A percentile compares a stretch with the other conserved stretches of the same genome.
phyloP scores from a whole-genome alignment of 2,113 vertebrate genomes.

The Erythrolamprus reginae region DNA sequence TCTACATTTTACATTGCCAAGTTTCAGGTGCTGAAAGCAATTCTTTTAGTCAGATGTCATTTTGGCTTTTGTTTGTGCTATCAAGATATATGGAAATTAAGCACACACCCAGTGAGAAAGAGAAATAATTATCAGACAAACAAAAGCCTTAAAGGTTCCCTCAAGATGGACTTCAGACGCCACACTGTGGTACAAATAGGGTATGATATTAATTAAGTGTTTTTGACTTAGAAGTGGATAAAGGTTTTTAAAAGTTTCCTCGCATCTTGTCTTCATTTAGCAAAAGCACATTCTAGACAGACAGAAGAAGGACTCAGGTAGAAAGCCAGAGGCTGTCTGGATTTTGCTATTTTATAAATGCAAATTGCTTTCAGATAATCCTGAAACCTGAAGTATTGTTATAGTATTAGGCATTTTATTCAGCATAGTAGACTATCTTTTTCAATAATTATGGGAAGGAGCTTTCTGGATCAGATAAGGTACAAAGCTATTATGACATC shows the following conservation, averaged over 20 bases:
- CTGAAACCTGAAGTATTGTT: neutral
- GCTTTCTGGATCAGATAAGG: neutral
- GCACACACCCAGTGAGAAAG: neutral
- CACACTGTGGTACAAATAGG: slow-evolving; percentile 4
- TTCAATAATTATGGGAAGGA: neutral
- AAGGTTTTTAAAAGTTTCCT: neutral
- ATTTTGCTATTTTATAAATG: neutral
- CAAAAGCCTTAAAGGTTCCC: neutral
- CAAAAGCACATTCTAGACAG: neutral
- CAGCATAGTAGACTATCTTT: neutral
- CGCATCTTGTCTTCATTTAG: neutral
- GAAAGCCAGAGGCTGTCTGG: neutral
- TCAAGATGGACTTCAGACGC: neutral
- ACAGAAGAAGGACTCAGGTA: neutral
- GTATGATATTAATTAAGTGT: neutral
- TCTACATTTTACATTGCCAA: neutral
- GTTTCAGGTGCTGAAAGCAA: neutral
- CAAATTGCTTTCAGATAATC: neutral
- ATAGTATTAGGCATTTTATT: neutral
- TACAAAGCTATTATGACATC: neutral
- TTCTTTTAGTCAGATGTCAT: neutral
- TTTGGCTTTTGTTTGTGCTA: neutral
- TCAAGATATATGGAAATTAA: neutral
- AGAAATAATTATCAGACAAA: neutral
- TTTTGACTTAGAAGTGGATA: neutral